These are phyloP conservation scores for Frieseomelitta varia DNA, from an alignment of 1,140 invertebrate species.

Conservation along the genomic window DNA sequence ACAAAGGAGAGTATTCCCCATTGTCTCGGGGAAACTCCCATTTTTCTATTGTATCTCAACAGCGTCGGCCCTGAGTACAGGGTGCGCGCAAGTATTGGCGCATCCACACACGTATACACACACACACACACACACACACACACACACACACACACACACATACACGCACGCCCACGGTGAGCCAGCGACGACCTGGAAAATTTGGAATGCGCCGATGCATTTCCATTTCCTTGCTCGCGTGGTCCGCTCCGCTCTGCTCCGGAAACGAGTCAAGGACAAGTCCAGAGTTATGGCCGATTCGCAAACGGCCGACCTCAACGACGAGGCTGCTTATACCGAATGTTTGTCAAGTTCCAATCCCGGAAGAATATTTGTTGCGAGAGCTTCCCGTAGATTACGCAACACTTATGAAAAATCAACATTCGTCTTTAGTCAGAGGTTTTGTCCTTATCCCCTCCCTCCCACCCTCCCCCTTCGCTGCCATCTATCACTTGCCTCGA, in stretches of 20 bases:
- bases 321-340: background rate
- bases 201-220: conserved; percentile 24
- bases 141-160: too few species aligned
- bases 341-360: background rate
- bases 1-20: conserved; percentile 44
- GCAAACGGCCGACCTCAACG: background rate
- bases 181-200: conserved; percentile 25
- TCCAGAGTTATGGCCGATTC: conserved; percentile 15
- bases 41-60: conserved; percentile 46
- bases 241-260: background rate
- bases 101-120: too few species aligned
- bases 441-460: background rate
- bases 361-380: background rate
- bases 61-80: conserved; percentile 24
- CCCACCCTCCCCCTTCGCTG: too few species aligned
- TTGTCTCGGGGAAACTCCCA: conserved; percentile 51
- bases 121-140: too few species aligned
- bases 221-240: conserved; percentile 2
- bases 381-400: background rate
- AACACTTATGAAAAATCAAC: background rate
- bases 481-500: too few species aligned
- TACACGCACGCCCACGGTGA: too few species aligned
- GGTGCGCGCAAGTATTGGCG: too few species aligned
- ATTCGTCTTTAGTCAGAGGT: too few species aligned
- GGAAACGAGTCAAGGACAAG: conserved; percentile 27